Evolutionary conservation across 2,113 vertebrate genomes (phyloP), one percentile per base, ranked within the genome.

Genomic region (Corythoichthys intestinalis): DNA sequence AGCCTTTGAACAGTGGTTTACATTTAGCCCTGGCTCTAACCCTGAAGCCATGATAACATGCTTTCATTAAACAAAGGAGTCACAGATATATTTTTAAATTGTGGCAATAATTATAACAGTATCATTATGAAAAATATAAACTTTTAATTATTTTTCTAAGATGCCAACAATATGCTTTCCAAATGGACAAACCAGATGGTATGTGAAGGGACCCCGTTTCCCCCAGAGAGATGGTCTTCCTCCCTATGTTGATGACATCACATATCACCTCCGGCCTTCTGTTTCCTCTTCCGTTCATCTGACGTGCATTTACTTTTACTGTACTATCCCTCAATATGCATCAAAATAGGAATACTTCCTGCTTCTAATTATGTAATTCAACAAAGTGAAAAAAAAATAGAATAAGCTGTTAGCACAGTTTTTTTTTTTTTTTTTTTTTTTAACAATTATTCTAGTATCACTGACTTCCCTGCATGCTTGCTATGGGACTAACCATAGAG

Each of bases 221-320:
- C 80, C 81, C 73, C 49, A 71, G 54, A 76, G 80, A 86, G 82
- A 83, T 77, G 67, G 49, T 77, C 76, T 85, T 90, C 89, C 90
- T 89, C 71, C 60, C 66, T 67, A 44, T 48, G 11, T 56, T 62
- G 65, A 81, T 84, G 88, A 89, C 84, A 82, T 84, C 84, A 85
- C 71, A 15, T 83, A 90, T 92, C 88, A 86, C 69, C 80, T 66
- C 77, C 69, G 47, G 74, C 85, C 85, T 85, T 91, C 91, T 91
- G 90, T 83, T 88, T 92, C 91, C 91, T 84, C 62, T 83, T 91
- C 87, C 86, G 73, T 81, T 84, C 81, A 77, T 75, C 71, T 76
- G 78, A 81, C 80, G 56, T 57, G 41, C 38, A 54, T 69, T 74
- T 47, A 38, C 54, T 75, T 82, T 75, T 71, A 48, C 11, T 64